Evolutionary conservation across 2,113 vertebrate genomes (phyloP).

Genomic region (Pangasianodon hypophthalmus): DNA sequence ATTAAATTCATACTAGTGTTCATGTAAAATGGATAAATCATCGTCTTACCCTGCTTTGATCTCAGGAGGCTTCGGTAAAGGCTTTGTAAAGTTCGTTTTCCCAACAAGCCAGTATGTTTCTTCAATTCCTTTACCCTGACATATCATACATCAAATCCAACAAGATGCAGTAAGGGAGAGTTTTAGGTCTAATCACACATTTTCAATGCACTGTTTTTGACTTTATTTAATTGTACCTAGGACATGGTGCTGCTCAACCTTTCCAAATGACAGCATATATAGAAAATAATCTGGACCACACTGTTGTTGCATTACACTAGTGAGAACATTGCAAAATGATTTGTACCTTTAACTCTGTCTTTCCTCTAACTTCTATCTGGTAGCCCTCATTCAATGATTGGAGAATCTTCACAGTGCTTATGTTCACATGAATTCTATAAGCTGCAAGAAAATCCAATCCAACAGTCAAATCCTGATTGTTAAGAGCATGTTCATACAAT

Average conservation of each 20-base stretch:
- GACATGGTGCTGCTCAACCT: background rate
- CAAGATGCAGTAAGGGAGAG: background rate
- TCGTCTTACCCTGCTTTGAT: constrained; percentile 84
- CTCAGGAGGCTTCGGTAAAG: constrained; percentile 84
- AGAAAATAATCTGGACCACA: background rate
- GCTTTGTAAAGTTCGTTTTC: constrained; percentile 81
- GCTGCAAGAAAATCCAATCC: constrained; percentile 69
- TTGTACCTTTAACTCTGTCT: constrained; percentile 87
- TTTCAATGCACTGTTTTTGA: background rate
- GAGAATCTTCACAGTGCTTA: constrained; percentile 85
- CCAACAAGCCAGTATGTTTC: constrained; percentile 92
- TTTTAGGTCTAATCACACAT: background rate
- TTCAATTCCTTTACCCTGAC: constrained; percentile 89
- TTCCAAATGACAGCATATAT: background rate
- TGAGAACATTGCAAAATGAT: background rate
- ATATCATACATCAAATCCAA: background rate
- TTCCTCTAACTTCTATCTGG: constrained; percentile 83
- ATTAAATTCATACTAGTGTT: background rate
- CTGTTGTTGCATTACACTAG: background rate
- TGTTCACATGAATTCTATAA: constrained; percentile 90
- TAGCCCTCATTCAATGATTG: constrained; percentile 83
- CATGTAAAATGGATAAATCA: background rate
- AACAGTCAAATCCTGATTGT: background rate
- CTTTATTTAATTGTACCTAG: background rate
- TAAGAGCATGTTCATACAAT: background rate